These are phyloP conservation scores for Gambusia holbrooki DNA, from an alignment of 2,113 vertebrate genomes.

Conservation along the genomic window DNA sequence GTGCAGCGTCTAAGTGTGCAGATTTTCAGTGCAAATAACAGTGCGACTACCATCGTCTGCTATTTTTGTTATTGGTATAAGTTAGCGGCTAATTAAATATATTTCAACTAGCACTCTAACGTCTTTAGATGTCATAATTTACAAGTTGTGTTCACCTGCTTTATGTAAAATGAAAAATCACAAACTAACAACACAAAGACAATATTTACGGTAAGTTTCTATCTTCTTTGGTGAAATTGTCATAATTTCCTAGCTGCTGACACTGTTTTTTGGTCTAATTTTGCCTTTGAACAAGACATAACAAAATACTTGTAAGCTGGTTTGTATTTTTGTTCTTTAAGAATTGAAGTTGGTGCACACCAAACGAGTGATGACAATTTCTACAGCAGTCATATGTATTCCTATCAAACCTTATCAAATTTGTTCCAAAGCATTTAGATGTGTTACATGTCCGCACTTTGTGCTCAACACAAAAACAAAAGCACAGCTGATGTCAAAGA, in stretches of 20 bases:
- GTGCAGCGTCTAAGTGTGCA: background rate
- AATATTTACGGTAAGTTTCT: constrained; percentile 26
- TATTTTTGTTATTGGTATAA: background rate
- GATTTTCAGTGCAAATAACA: too few species aligned
- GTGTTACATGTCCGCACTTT: constrained; percentile 66
- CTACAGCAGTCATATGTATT: constrained; percentile 57
- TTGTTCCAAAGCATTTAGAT: constrained; percentile 63
- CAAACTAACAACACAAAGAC: constrained; percentile 51
- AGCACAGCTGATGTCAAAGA: constrained; percentile 38
- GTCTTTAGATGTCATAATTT: constrained; percentile 57
- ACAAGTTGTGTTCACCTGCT: constrained; percentile 62
- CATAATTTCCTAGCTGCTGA: constrained; percentile 59
- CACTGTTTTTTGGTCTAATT: constrained; percentile 47
- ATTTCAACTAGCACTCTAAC: constrained; percentile 9
- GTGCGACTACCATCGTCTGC: too few species aligned
- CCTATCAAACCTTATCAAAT: constrained; percentile 69
- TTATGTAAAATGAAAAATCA: constrained; percentile 54
- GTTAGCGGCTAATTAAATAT: constrained; percentile 16
- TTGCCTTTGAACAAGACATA: constrained; percentile 72
- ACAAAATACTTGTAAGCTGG: constrained; percentile 70
- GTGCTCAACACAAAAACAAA: constrained; percentile 37
- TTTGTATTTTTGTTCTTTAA: constrained; percentile 73
- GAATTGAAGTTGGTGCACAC: constrained; percentile 62
- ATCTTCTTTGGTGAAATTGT: constrained; percentile 52
- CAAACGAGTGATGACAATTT: constrained; percentile 64